Evolutionary conservation across 2,113 vertebrate species (phyloP).

Genomic region (Nibea albiflora): DNA sequence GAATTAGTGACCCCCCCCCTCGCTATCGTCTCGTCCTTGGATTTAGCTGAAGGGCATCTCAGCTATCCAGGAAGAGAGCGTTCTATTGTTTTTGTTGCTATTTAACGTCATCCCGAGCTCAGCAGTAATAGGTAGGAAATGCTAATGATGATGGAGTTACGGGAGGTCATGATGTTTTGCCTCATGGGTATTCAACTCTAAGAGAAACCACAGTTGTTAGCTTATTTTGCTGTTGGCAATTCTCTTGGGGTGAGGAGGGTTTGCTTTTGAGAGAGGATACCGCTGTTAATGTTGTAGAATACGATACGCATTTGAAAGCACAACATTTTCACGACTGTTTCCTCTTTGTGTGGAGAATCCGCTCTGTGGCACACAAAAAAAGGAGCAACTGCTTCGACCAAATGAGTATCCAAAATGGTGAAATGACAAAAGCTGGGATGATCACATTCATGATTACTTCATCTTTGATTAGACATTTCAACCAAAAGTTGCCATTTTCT

Average conservation of each 20-base stretch:
- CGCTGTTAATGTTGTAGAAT: not conserved
- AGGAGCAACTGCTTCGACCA: too few species aligned
- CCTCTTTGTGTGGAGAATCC: not conserved
- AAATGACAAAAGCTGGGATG: not conserved
- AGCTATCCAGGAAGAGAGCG: constrained; percentile 75
- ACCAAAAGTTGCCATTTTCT: too few species aligned
- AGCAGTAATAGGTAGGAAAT: constrained; percentile 45
- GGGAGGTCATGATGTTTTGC: constrained; percentile 34
- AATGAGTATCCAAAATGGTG: not conserved
- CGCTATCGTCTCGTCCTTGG: constrained; percentile 81
- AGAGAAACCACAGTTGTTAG: constrained; percentile 13
- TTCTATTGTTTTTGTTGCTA: constrained; percentile 74
- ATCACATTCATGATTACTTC: not conserved
- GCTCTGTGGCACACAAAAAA: not conserved
- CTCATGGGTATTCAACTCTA: constrained; percentile 39
- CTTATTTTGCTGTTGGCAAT: not conserved
- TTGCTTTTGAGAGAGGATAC: constrained; percentile 16
- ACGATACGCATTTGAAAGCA: not conserved
- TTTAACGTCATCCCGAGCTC: constrained; percentile 47
- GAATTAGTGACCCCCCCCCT: constrained; percentile 81
- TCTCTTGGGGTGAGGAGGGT: not conserved
- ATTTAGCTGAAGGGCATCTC: constrained; percentile 88
- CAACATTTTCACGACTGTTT: not conserved
- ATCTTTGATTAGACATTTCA: not conserved
- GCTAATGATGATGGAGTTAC: constrained; percentile 52